phyloP scores from a whole-genome alignment of 2,797 vertebrate species.

The Xenentodon cancila region DNA sequence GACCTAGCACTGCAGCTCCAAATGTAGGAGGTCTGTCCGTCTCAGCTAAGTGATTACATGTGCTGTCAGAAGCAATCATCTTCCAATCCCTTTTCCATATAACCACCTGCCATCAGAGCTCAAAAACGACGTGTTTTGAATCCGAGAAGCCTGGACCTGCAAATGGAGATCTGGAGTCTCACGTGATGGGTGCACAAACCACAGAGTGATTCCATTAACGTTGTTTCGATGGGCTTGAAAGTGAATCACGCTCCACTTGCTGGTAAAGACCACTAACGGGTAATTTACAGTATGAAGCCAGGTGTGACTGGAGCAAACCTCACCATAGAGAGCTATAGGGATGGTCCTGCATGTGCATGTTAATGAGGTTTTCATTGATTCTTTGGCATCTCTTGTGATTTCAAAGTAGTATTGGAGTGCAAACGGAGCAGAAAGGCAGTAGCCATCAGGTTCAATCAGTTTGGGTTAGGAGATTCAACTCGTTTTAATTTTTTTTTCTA shows the following conservation, averaged over 20 bases:
- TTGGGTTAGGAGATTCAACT: slow-evolving; percentile 13
- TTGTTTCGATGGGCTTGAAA: slow-evolving; percentile 23
- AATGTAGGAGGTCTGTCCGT: slow-evolving; percentile 28
- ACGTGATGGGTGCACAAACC: not conserved
- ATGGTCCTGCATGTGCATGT: slow-evolving; percentile 35
- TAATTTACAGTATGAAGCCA: slow-evolving; percentile 29
- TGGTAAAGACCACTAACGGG: slow-evolving; percentile 13
- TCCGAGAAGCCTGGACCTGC: not conserved
- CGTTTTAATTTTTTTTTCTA: slow-evolving; percentile 11
- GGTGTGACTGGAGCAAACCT: slow-evolving; percentile 54
- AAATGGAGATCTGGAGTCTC: not conserved
- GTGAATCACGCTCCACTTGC: slow-evolving; percentile 34
- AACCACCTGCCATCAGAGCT: not conserved
- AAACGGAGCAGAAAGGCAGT: slow-evolving; percentile 37
- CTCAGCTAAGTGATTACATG: slow-evolving; percentile 33
- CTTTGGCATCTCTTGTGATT: slow-evolving; percentile 34
- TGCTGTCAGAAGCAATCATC: slow-evolving; percentile 26
- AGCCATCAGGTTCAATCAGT: slow-evolving; percentile 28
- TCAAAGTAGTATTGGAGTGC: slow-evolving; percentile 24
- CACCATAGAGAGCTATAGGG: slow-evolving; percentile 46
- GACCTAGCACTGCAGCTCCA: slow-evolving; percentile 15
- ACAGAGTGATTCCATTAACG: slow-evolving; percentile 10
- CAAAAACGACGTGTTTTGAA: slow-evolving; percentile 13
- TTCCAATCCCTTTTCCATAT: slow-evolving; percentile 4
- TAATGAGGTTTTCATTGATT: slow-evolving; percentile 66